These are phyloP conservation scores for Elaeidobius kamerunicus DNA, from an alignment of 2,888 invertebrate genomes.

Conservation along the genomic window DNA sequence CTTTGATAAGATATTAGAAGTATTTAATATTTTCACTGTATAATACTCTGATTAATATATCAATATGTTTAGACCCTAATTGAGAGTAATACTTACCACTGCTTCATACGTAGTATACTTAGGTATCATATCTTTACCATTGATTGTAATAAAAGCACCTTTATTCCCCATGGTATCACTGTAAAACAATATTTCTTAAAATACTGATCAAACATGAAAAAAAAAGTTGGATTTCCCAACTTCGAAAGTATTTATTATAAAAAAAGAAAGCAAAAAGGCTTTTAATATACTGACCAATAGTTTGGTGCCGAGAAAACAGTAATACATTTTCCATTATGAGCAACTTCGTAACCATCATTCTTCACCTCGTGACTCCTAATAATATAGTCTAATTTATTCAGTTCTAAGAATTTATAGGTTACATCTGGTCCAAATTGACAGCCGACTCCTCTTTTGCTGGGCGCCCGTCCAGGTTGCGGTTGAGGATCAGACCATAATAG, in stretches of 20 bases:
- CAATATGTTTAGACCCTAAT: no score
- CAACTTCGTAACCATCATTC: constrained; percentile 91
- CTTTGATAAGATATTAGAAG: neutral
- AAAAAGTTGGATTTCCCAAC: neutral
- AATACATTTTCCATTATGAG: constrained; percentile 93
- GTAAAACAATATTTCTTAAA: constrained; percentile 42
- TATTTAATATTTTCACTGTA: no score
- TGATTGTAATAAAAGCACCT: constrained; percentile 95
- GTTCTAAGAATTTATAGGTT: constrained; percentile 77
- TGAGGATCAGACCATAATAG: constrained; percentile 99
- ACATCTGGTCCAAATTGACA: constrained; percentile 99
- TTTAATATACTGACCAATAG: constrained; percentile 79
- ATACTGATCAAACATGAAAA: neutral
- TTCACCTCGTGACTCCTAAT: constrained; percentile 98
- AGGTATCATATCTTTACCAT: constrained; percentile 87
- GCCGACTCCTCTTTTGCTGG: constrained; percentile 96
- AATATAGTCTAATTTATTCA: constrained; percentile 89
- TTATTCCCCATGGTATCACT: constrained; percentile 99
- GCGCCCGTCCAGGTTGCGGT: constrained; percentile 79
- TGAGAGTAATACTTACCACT: constrained; percentile 79
- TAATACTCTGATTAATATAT: no score
- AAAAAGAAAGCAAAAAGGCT: neutral
- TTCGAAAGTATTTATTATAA: neutral
- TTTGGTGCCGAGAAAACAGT: constrained; percentile 99
- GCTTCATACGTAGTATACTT: constrained; percentile 90